Evolutionary conservation across 2,888 invertebrate species (phyloP), one percentile per base, ranked within the genome.

Genomic region (Labia minor): DNA sequence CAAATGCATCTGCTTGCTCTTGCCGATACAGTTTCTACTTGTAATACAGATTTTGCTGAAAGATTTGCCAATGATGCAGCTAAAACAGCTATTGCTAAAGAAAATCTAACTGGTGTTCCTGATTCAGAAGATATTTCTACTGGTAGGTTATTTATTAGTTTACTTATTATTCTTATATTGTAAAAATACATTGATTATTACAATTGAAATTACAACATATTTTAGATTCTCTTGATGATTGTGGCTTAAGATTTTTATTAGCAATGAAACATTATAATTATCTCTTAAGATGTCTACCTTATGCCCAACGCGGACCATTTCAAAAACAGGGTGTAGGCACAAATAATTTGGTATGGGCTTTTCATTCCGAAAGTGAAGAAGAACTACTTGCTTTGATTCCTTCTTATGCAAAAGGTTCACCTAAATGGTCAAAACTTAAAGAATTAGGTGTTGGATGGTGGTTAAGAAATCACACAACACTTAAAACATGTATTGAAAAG

Each of bases 1-100:
- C 99, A 99, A 79, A 99, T 99, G 98, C 99, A 99, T 78, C 82
- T 99, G 69, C 79, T 99, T n/a, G 99, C 99, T 1, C 78, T 99
- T 69, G 98, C 98, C 11, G 99, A 99, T 75, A 99, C 99, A 0
- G 95, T 99, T 0, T 91, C 95, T 0, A 94, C 93, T 0, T 94
- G 93, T 74, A 92, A 93, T 73, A 90, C 89, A 0, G 91, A 92
- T 75, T 87, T 92, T 74, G 91, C 92, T 0, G 92, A 93, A 75
- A 81, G 90, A 68, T 87, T 92, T 73, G 86, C 86, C 1, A 85
- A 85, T 20, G 86, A 86, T 73, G 83, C 86, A 0, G 85, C 86
- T 1, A 87, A 86, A 74, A 83, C 81, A 14, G 83, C 85, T 1
- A 82, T 86, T 69, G 84, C 85, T 1, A 86, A 86, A 74, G 87